These are phyloP conservation scores for Linepithema humile DNA, from an alignment of 1,140 invertebrate genomes.

Conservation along the genomic window DNA sequence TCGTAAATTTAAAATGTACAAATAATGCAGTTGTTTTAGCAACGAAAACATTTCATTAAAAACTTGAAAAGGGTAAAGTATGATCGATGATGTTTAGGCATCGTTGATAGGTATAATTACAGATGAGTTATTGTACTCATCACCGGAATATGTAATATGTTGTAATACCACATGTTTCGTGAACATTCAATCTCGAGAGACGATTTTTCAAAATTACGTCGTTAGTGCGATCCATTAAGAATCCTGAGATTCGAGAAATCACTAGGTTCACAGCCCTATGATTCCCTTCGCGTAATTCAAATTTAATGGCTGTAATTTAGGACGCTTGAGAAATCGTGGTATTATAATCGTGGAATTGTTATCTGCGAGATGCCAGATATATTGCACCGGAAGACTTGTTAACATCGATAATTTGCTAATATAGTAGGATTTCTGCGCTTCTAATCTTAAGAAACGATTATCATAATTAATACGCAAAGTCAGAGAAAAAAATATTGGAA, in stretches of 20 bases:
- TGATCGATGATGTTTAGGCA: constrained; percentile 21
- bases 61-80: not conserved
- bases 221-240: constrained; percentile 42
- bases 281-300: constrained; percentile 39
- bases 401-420: not conserved
- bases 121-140: constrained; percentile 30
- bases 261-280: constrained; percentile 28
- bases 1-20: not conserved
- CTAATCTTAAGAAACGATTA: not conserved
- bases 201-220: constrained; percentile 15
- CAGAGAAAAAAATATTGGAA: too few species aligned
- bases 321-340: not conserved
- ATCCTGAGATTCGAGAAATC: constrained; percentile 36
- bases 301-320: constrained; percentile 47
- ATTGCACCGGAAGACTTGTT: not conserved
- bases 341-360: constrained; percentile 13
- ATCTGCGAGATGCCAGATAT: constrained; percentile 1
- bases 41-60: constrained; percentile 12
- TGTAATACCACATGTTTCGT: constrained; percentile 4
- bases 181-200: constrained; percentile 34
- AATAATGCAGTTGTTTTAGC: not conserved
- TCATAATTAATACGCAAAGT: not conserved
- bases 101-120: constrained; percentile 38
- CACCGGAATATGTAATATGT: not conserved
- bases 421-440: not conserved